Evolutionary conservation across 2,888 invertebrate genomes (phyloP), one percentile per base, ranked within the genome.

Genomic region (Diabrotica balteata): DNA sequence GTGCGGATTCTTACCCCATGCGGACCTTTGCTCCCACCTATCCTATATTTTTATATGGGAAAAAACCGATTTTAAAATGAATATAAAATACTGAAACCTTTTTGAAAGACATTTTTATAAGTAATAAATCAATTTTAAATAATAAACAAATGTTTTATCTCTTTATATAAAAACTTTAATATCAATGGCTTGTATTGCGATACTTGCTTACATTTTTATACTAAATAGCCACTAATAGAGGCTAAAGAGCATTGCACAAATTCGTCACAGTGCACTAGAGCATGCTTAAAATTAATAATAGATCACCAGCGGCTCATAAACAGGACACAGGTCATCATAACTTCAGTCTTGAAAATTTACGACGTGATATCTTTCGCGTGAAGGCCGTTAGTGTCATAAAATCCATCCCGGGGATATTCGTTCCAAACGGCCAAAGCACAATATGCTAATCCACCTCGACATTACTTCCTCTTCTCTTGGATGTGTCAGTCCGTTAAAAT

Each of bases 381-480:
- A 69, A 62, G 63, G 62, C 63, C 62, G 71, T 60, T 67, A 62
- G 32, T 63, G 65, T 68, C 70, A 68, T 74, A 72, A 73, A 74
- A 72, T 69, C 71, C 73, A 71, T 72, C 71, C 72, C 22, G 17
- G 52, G 17, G 22, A 52, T 52, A 52, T 22, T 43, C 45, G 43
- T 42, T 43, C 55, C 70, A 32, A 54, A 67, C 55, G 70, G 65
- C 69, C 73, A 67, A 73, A 69, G 73, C 72, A 74, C 74, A 74
- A 76, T 78, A 77, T 77, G 77, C 77, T 77, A 78, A 78, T 78
- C 76, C 72, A 59, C 66, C 65, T 71, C 73, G 71, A 75, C 73
- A 73, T 74, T 72, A 68, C 75, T 71, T 70, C 70, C 72, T 72
- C 70, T 73, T 68, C 72, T 68, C 73, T 66, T 72, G 65, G 68